A percentile compares a stretch with the other conserved stretches of the same genome.
These are phyloP conservation scores for Plotosus lineatus DNA, from an alignment of 2,113 vertebrate species.

Conservation along the genomic window DNA sequence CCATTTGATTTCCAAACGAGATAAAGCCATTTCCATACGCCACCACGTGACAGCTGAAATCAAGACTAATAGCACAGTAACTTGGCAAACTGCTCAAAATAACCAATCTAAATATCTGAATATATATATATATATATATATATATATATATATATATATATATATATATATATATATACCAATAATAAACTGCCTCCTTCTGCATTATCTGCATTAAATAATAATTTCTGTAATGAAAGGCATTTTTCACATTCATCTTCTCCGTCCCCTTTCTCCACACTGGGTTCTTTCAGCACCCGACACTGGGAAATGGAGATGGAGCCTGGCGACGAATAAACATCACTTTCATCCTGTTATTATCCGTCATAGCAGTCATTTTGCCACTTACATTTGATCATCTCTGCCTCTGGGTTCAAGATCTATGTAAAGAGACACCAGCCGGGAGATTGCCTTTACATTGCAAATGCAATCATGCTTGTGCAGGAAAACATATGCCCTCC, in stretches of 20 bases:
- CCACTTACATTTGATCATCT: slow-evolving; percentile 63
- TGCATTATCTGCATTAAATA: background rate
- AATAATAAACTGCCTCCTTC: background rate
- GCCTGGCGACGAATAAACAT: slow-evolving; percentile 47
- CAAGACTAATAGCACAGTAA: slow-evolving; percentile 41
- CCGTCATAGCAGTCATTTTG: slow-evolving; percentile 68
- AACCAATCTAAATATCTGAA: slow-evolving; percentile 25
- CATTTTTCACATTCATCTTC: background rate
- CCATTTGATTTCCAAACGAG: slow-evolving; percentile 44
- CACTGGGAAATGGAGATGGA: slow-evolving; percentile 37
- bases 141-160: slow-evolving; percentile 14
- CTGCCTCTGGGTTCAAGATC: slow-evolving; percentile 51
- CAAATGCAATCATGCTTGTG: slow-evolving; percentile 72
- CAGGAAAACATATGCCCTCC: slow-evolving; percentile 62
- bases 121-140: slow-evolving; percentile 27
- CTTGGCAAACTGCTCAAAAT: slow-evolving; percentile 25
- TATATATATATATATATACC: background rate
- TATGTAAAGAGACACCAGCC: slow-evolving; percentile 66
- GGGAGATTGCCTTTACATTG: slow-evolving; percentile 71
- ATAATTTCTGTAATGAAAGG: slow-evolving; percentile 5
- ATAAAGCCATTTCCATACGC: slow-evolving; percentile 33
- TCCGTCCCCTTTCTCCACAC: slow-evolving; percentile 22
- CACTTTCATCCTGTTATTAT: slow-evolving; percentile 67
- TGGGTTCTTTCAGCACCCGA: slow-evolving; percentile 28
- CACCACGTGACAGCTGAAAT: slow-evolving; percentile 24